phyloP scores from a whole-genome alignment of 2,888 invertebrate genomes.

The Hololepta plana region DNA sequence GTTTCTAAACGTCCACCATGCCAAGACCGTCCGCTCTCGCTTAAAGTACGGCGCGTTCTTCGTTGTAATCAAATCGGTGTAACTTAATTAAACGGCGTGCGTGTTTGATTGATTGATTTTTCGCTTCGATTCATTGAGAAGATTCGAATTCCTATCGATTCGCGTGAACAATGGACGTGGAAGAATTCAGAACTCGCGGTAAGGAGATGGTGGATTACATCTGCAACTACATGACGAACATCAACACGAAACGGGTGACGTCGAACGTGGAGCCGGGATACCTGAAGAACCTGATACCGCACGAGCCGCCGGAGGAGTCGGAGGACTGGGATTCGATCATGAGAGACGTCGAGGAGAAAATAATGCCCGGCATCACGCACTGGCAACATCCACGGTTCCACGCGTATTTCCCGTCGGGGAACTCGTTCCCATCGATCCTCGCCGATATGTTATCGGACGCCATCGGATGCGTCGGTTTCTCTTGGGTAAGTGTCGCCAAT shows the following conservation, averaged over 20 bases:
- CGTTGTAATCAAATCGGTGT: too few species aligned
- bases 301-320: conserved; percentile 31
- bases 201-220: conserved; percentile 94
- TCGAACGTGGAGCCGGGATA: conserved; percentile 87
- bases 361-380: conserved; percentile 91
- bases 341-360: conserved; percentile 75
- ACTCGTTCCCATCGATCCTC: conserved; percentile 90
- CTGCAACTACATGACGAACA: conserved; percentile 70
- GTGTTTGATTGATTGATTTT: too few species aligned
- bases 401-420: conserved; percentile 97
- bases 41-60: too few species aligned
- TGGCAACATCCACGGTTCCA: conserved; percentile 99
- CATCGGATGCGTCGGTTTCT: conserved; percentile 95
- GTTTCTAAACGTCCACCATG: too few species aligned
- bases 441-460: conserved; percentile 96
- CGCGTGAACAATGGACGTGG: conserved; percentile 83
- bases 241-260: conserved; percentile 66
- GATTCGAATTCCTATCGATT: neutral
- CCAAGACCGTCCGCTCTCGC: too few species aligned
- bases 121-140: too few species aligned
- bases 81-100: too few species aligned
- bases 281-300: conserved; percentile 25
- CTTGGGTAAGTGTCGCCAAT: conserved; percentile 58
- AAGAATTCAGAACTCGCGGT: conserved; percentile 72
- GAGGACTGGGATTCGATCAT: conserved; percentile 82